phyloP scores from a whole-genome alignment of 2,888 invertebrate species.

The Electrophaes corylata region DNA sequence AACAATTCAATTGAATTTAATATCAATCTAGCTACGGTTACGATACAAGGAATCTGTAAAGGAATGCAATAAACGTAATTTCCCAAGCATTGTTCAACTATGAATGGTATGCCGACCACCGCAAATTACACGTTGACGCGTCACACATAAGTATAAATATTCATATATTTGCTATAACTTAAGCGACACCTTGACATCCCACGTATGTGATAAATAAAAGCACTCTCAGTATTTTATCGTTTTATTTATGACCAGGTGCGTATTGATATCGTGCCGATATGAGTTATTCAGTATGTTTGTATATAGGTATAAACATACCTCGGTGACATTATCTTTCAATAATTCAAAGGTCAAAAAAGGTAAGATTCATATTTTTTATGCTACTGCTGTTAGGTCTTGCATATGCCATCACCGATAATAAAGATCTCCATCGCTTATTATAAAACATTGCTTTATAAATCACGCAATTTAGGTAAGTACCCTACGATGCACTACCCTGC shows the following conservation, averaged over 20 bases:
- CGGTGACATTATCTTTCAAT: no score
- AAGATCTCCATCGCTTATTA: no score
- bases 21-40: not conserved
- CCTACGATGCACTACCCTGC: no score
- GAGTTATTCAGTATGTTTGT: not conserved
- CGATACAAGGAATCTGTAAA: not conserved
- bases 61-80: constrained; percentile 24
- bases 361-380: no score
- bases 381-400: no score
- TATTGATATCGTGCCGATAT: not conserved
- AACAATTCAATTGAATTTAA: not conserved
- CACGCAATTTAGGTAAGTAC: no score
- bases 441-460: no score
- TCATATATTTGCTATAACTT: not conserved
- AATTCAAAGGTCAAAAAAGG: no score
- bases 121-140: constrained; percentile 4
- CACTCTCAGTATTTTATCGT: not conserved
- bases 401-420: no score
- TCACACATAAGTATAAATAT: not conserved
- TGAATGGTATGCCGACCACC: constrained; percentile 3
- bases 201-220: not conserved
- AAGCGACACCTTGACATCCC: not conserved
- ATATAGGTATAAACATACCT: no score
- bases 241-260: not conserved
- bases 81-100: constrained; percentile 13